Percentiles rank a stretch among this genome's conserved stretches.
These are phyloP conservation scores for Sebastes minor DNA, from an alignment of 2,797 vertebrate genomes.

Conservation along the genomic window DNA sequence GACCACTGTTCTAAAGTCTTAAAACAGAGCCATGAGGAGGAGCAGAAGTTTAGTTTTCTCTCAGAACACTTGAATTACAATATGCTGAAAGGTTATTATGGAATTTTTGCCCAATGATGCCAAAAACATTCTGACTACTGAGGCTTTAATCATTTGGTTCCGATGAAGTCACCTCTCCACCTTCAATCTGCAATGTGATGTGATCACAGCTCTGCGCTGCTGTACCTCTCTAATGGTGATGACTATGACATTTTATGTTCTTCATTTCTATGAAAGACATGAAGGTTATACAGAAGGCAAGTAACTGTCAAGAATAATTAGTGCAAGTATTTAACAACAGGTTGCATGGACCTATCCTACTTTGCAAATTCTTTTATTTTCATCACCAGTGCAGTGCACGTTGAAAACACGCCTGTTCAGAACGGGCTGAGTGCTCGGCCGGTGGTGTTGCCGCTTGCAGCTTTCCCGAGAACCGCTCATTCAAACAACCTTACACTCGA, in stretches of 20 bases:
- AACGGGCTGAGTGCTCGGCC: not conserved
- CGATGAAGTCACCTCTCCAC: not conserved
- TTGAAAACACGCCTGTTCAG: not conserved
- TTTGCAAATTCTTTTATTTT: not conserved
- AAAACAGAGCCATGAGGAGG: no score
- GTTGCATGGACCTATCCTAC: not conserved
- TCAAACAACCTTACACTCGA: not conserved
- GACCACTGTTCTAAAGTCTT: no score
- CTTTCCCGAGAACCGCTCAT: not conserved
- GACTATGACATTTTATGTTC: not conserved
- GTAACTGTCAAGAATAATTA: constrained; percentile 19
- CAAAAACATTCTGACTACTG: no score
- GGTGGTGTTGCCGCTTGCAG: not conserved
- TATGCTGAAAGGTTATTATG: no score
- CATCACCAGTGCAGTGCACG: not conserved
- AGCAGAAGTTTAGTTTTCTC: no score
- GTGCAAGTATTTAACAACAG: constrained; percentile 4
- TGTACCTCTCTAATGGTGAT: not conserved
- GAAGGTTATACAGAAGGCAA: not conserved
- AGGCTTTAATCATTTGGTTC: not conserved
- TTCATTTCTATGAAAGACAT: constrained; percentile 22
- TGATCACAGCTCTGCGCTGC: not conserved
- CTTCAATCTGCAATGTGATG: not conserved
- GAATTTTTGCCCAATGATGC: no score
- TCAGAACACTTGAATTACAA: no score